Conservation (phyloP, 2,797 vertebrate genomes). For the Protonibea diacanthus region DNA sequence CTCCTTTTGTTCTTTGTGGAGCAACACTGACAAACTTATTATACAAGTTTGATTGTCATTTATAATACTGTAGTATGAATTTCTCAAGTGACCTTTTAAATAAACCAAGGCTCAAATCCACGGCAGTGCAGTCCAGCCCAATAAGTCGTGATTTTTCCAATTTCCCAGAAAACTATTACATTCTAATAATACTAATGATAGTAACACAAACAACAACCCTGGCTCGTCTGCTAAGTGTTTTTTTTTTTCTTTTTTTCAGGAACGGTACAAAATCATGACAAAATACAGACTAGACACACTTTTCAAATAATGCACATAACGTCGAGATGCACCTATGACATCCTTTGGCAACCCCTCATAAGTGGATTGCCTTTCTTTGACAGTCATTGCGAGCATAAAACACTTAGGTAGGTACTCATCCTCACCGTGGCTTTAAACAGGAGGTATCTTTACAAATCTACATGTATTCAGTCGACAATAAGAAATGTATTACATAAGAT, state of each 20-base stretch:
- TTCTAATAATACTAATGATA: conserved; percentile 1
- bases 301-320: conserved; percentile 38
- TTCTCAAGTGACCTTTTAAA: conserved; percentile 26
- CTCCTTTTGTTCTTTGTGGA: conserved; percentile 26
- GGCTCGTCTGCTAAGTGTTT: conserved; percentile 1
- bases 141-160: not conserved
- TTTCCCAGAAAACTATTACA: conserved; percentile 29
- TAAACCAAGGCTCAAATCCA: conserved; percentile 18
- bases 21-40: conserved; percentile 44
- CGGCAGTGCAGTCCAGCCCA: not conserved
- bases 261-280: conserved; percentile 37
- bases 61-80: conserved; percentile 38
- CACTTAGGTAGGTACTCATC: conserved; percentile 10
- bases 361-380: conserved; percentile 18
- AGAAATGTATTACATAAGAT: conserved; percentile 47
- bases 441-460: conserved; percentile 55
- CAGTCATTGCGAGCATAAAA: conserved; percentile 27
- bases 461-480: conserved; percentile 45
- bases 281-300: conserved; percentile 23
- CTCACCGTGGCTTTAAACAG: conserved; percentile 37
- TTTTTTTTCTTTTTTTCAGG: conserved; percentile 8
- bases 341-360: conserved; percentile 36
- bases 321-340: conserved; percentile 36
- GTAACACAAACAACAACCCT: conserved; percentile 1
- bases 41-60: conserved; percentile 72